Base-by-base conservation (phyloP, 2,113 vertebrate species). In the Chaenocephalus aceratus region DNA sequence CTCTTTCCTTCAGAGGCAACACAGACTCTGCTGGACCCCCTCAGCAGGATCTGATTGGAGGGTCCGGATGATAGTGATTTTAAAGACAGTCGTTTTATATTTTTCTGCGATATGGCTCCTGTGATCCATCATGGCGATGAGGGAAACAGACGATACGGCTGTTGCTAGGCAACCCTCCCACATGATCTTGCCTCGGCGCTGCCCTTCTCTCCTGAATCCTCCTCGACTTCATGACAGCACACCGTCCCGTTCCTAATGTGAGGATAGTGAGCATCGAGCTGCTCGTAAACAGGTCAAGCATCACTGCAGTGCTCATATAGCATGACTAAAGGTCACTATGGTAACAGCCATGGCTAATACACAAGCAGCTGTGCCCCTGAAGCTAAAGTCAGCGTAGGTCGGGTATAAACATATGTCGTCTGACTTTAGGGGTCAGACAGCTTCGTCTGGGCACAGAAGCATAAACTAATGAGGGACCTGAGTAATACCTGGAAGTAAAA, bases 81-180 rank as follows among this genome's bases (percentile, higher is more conserved):
- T 48, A 46, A 46, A 77, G 53, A 36, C 46, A 67, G 8, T 51
- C 30, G 0, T 60, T 48, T 69, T 26, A 34, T 69, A 62, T 51
- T 46, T 54, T 8, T 75, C 10, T 69, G 23, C 54, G 52, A 76
- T 81, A 53, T 63, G 36, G 5, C 21, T 75, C 52, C 65, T 52
- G 69, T 77, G 51, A 78, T 70, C 61, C 63, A 54, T 78, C 70
- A 64, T 61, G 62, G 61, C 16, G 45, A 74, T 66, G 59, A 88
- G 61, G n/a, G 48, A 78, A 80, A 62, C 75, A 77, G 68, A 72
- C 26, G 45, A 86, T 83, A 72, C 61, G 73, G 76, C 82, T 92
- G 93, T 94, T 94, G 93, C 94, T 92, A 87, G 73, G 93, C 89
- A 85, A 95, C 93, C 90, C 78, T 72, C 80, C 87, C 72, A 87